Evolutionary conservation across 2,888 invertebrate species (phyloP).

Genomic region (Polyommatus iphigenia): DNA sequence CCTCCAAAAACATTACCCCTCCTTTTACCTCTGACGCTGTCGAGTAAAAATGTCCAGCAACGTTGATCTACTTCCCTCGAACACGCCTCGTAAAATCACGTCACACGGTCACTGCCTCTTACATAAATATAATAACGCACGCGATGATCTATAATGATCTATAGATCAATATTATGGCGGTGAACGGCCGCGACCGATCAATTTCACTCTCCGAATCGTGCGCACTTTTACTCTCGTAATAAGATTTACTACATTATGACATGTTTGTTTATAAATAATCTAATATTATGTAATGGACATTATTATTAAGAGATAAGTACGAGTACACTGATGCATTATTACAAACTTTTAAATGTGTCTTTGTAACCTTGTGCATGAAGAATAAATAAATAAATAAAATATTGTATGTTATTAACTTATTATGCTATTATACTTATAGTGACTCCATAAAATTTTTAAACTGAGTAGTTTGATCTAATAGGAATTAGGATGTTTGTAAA

Average conservation of each 20-base stretch:
- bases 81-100: slow-evolving; percentile 9
- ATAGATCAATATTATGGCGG: slow-evolving; percentile 47
- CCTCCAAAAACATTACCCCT: too few relatives aligned
- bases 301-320: too few relatives aligned
- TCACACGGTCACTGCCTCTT: slow-evolving; percentile 28
- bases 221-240: slow-evolving; percentile 43
- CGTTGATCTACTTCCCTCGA: slow-evolving; percentile 19
- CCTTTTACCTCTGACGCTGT: too few relatives aligned
- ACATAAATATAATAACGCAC: slow-evolving; percentile 39
- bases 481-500: too few relatives aligned
- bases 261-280: slow-evolving; percentile 29
- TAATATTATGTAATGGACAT: slow-evolving; percentile 30
- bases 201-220: slow-evolving; percentile 45
- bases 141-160: slow-evolving; percentile 43
- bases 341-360: too few relatives aligned
- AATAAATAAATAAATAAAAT: too few relatives aligned
- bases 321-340: too few relatives aligned
- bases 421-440: too few relatives aligned
- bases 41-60: not conserved
- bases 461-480: too few relatives aligned
- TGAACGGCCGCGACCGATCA: slow-evolving; percentile 46
- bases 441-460: too few relatives aligned
- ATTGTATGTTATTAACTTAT: too few relatives aligned
- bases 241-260: slow-evolving; percentile 32
- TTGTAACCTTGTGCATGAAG: too few relatives aligned